These are phyloP conservation scores for Ips typographus DNA, from an alignment of 1,140 invertebrate species.

Conservation along the genomic window DNA sequence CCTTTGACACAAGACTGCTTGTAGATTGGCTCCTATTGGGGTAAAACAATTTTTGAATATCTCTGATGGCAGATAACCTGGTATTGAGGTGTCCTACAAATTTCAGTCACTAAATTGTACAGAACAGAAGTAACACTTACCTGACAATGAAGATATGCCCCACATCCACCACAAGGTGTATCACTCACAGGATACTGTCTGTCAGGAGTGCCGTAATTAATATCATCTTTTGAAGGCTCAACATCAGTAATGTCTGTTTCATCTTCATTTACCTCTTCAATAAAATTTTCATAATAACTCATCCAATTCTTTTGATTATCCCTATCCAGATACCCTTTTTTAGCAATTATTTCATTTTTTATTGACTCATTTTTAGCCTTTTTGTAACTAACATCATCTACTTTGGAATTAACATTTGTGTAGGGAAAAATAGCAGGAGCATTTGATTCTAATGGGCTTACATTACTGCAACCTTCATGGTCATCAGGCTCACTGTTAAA, in stretches of 20 bases:
- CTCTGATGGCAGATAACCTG: constrained; percentile 80
- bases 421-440: constrained; percentile 23
- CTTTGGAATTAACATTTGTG: constrained; percentile 24
- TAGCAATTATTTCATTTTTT: constrained; percentile 25
- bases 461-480: background rate
- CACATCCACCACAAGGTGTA: constrained; percentile 88
- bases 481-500: constrained; percentile 26
- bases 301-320: constrained; percentile 57
- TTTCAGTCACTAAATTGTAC: constrained; percentile 1
- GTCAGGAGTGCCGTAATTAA: constrained; percentile 70
- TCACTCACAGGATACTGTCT: constrained; percentile 61
- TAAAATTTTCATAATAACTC: constrained; percentile 64
- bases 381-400: constrained; percentile 9
- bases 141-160: constrained; percentile 86
- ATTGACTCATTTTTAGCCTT: constrained; percentile 9
- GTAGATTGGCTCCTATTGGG: constrained; percentile 49
- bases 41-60: constrained; percentile 64
- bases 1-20: constrained; percentile 77
- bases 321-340: constrained; percentile 37
- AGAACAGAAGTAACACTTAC: constrained; percentile 41
- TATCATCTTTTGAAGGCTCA: constrained; percentile 43
- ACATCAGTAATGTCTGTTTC: constrained; percentile 9
- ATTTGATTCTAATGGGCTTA: background rate
- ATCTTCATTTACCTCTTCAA: constrained; percentile 51
- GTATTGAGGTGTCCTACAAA: constrained; percentile 59